Conservation (phyloP, 2,888 invertebrate species). For the Eristalinus aeneus region DNA sequence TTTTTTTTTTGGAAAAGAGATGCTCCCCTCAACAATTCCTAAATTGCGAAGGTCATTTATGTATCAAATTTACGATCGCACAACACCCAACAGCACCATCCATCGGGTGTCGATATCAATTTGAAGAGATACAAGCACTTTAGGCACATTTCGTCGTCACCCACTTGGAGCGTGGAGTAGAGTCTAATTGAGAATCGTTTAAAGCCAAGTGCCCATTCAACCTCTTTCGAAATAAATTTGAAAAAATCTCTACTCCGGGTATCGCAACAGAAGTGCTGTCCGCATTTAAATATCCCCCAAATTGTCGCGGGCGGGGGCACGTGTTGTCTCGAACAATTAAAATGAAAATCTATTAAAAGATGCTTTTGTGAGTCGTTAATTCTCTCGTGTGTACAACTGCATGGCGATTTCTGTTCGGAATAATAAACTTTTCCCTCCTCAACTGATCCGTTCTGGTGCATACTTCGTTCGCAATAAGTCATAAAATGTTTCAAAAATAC, state of each 20-base stretch:
- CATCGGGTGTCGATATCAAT: neutral
- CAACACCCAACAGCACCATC: neutral
- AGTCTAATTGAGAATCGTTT: slow-evolving; percentile 15
- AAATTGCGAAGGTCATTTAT: neutral
- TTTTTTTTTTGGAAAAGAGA: neutral
- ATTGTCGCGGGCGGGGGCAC: slow-evolving; percentile 6
- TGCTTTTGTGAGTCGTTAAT: slow-evolving; percentile 8
- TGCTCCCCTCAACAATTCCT: neutral
- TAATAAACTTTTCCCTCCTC: neutral
- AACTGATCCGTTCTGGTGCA: neutral
- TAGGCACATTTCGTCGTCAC: neutral
- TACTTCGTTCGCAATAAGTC: neutral
- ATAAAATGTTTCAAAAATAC: neutral
- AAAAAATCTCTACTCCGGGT: neutral
- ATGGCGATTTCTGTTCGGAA: neutral
- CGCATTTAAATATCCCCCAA: neutral
- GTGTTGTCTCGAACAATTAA: slow-evolving; percentile 17
- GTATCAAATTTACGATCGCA: neutral
- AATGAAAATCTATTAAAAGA: slow-evolving; percentile 16
- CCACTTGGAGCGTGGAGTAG: neutral
- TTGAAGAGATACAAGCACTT: neutral
- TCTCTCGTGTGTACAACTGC: neutral
- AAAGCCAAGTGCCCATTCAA: slow-evolving; percentile 16
- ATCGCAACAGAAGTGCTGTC: neutral
- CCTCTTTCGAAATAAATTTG: neutral